These are phyloP conservation scores for Platynereis dumerilii DNA, from an alignment of 2,888 invertebrate genomes.

Conservation along the genomic window DNA sequence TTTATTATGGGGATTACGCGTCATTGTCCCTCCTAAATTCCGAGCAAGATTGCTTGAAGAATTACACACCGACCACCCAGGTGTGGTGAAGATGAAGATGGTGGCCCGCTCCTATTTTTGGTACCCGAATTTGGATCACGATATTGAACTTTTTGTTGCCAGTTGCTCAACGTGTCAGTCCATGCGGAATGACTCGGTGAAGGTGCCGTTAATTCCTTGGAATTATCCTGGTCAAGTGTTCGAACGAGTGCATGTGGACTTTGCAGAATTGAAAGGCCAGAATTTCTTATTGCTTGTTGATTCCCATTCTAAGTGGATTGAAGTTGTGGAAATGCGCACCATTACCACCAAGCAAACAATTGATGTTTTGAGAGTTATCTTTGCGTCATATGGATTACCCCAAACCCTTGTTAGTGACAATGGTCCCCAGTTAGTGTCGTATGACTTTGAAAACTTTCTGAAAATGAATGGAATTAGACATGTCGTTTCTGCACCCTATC, in stretches of 20 bases:
- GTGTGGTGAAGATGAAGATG: slow-evolving; percentile 39
- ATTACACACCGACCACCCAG: slow-evolving; percentile 36
- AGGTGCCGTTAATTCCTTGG: slow-evolving; percentile 44
- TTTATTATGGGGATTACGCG: slow-evolving; percentile 32
- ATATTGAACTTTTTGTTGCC: slow-evolving; percentile 26
- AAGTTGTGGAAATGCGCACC: slow-evolving; percentile 27
- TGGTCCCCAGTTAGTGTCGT: slow-evolving; percentile 36
- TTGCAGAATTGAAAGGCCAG: slow-evolving; percentile 38
- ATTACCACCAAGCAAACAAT: slow-evolving; percentile 35
- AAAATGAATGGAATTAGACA: slow-evolving; percentile 34
- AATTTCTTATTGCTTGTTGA: slow-evolving; percentile 39
- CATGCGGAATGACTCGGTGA: slow-evolving; percentile 28
- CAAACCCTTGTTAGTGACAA: slow-evolving; percentile 40
- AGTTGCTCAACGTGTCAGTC: slow-evolving; percentile 25
- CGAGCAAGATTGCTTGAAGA: slow-evolving; percentile 29
- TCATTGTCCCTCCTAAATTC: slow-evolving; percentile 34
- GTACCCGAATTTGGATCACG: slow-evolving; percentile 38
- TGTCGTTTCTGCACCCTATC: not conserved
- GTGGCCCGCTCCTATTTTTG: slow-evolving; percentile 38
- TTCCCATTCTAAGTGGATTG: slow-evolving; percentile 41
- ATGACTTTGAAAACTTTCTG: slow-evolving; percentile 36
- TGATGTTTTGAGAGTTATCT: slow-evolving; percentile 33
- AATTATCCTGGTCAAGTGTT: slow-evolving; percentile 41
- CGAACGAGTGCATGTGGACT: slow-evolving; percentile 45
- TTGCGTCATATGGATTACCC: slow-evolving; percentile 38